These are phyloP conservation scores for Gari tellinella DNA, from an alignment of 2,888 invertebrate genomes.

Conservation along the genomic window DNA sequence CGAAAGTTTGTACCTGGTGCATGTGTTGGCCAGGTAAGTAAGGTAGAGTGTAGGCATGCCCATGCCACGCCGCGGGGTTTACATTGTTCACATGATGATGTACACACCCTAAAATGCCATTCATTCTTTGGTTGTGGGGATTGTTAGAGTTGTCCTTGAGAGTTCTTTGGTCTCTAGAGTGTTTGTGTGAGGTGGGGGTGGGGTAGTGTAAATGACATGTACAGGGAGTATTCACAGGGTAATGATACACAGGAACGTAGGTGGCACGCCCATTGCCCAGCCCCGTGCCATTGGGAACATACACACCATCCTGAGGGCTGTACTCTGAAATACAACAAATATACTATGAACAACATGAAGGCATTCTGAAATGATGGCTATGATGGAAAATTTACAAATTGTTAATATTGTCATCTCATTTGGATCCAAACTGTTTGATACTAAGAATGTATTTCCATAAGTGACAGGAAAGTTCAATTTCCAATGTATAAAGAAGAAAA, in stretches of 20 bases:
- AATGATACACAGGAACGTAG: slow-evolving; percentile 52
- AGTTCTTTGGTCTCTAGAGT: slow-evolving; percentile 37
- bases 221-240: slow-evolving; percentile 56
- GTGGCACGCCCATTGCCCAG: slow-evolving; percentile 15
- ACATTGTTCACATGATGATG: slow-evolving; percentile 47
- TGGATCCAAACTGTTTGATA: too few relatives aligned
- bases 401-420: too few relatives aligned
- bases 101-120: slow-evolving; percentile 52
- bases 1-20: slow-evolving; percentile 27
- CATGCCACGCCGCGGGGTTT: slow-evolving; percentile 48
- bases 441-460: too few relatives aligned
- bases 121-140: slow-evolving; percentile 51
- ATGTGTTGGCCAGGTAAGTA: slow-evolving; percentile 46
- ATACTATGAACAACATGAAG: too few relatives aligned
- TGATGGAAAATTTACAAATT: too few relatives aligned
- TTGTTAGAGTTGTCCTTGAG: slow-evolving; percentile 27
- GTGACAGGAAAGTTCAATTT: too few relatives aligned
- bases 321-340: slow-evolving; percentile 58
- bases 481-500: too few relatives aligned
- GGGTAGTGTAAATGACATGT: slow-evolving; percentile 53
- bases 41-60: slow-evolving; percentile 56
- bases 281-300: slow-evolving; percentile 27
- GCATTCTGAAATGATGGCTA: too few relatives aligned
- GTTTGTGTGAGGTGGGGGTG: slow-evolving; percentile 22
- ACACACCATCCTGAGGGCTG: slow-evolving; percentile 39